A percentile compares a stretch with the other conserved stretches of the same genome.
Conservation (phyloP, 2,113 vertebrate genomes). For the Amphiprion ocellaris region DNA sequence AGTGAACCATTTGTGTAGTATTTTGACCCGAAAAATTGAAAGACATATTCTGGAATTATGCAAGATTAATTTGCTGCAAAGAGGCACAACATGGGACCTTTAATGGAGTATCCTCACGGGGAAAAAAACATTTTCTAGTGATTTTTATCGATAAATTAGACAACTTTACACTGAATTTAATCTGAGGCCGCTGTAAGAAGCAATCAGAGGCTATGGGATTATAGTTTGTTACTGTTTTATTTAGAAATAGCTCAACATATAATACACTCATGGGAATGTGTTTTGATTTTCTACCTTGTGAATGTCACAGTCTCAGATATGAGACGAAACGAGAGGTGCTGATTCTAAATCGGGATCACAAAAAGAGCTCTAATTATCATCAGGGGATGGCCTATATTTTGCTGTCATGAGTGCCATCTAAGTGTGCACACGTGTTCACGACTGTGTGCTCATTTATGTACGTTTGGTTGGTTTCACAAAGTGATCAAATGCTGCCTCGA, state of each 20-base stretch:
- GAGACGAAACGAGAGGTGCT: background rate
- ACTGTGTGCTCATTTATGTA: conserved; percentile 1
- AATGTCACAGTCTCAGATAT: background rate
- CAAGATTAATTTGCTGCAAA: no score
- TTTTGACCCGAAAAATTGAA: no score
- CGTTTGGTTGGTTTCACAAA: conserved; percentile 22
- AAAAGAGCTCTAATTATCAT: conserved; percentile 58
- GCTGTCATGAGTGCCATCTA: conserved; percentile 18
- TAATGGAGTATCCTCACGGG: no score
- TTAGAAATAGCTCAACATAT: background rate
- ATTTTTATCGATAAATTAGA: no score
- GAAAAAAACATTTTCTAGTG: no score
- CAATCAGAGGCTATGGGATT: no score
- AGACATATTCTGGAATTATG: no score
- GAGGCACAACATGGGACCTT: no score
- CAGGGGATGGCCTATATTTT: conserved; percentile 61
- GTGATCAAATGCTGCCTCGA: background rate
- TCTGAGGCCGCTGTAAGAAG: background rate
- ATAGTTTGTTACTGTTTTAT: no score
- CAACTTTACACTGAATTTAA: no score
- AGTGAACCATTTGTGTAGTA: no score
- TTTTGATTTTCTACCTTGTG: background rate
- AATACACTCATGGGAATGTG: background rate
- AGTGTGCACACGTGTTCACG: background rate
- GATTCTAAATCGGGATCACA: conserved; percentile 46